These are phyloP conservation scores for Nematostella vectensis DNA, from an alignment of 92 coral and sea anemone species.

Conservation along the genomic window DNA sequence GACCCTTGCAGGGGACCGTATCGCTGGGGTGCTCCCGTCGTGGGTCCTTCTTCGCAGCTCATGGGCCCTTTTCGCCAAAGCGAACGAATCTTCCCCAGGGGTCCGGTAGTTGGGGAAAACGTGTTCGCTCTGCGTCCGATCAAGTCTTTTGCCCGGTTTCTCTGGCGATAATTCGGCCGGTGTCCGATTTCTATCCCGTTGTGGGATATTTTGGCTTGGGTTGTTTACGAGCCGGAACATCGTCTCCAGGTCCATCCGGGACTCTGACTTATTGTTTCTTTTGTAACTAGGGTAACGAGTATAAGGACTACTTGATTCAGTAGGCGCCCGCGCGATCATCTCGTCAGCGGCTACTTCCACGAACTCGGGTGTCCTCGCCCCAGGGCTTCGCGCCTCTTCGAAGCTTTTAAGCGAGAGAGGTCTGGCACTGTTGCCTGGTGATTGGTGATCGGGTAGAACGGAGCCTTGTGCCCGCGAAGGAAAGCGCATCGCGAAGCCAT, in stretches of 20 bases:
- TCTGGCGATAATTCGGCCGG: neutral
- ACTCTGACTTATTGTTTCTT: neutral
- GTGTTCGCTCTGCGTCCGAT: neutral
- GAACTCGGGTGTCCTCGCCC: conserved; percentile 19
- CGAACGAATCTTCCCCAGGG: neutral
- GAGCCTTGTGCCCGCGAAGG: conserved; percentile 26
- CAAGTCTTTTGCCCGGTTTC: neutral
- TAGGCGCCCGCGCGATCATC: neutral
- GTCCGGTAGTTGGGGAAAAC: neutral
- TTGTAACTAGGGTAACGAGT: neutral
- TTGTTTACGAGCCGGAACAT: conserved; percentile 20
- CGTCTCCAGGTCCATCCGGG: conserved; percentile 17
- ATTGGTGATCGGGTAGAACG: neutral
- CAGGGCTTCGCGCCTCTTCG: conserved; percentile 44
- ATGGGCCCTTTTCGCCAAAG: neutral
- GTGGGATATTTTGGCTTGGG: neutral
- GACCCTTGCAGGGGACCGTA: neutral
- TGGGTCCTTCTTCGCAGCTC: neutral
- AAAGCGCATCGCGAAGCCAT: conserved; percentile 79
- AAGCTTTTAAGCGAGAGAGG: conserved; percentile 44
- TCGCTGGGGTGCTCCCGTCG: neutral
- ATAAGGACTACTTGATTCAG: neutral
- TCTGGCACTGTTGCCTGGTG: neutral
- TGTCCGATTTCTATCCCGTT: conserved; percentile 5
- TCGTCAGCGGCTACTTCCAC: conserved; percentile 11